phyloP scores from a whole-genome alignment of 2,888 invertebrate genomes.

The Trichogramma evanescens region DNA sequence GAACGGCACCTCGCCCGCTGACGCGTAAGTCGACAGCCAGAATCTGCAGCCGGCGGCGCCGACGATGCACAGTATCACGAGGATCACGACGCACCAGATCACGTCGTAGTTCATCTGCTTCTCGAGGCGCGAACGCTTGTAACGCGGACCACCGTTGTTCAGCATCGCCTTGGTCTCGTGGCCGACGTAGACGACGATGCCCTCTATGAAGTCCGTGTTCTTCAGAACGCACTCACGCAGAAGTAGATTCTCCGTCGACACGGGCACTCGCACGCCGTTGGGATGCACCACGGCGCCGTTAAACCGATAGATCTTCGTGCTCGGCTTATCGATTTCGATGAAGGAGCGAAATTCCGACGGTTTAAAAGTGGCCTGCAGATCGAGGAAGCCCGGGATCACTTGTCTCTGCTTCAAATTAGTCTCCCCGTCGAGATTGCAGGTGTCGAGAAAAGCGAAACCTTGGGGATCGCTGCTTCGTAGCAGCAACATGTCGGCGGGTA shows the following conservation, averaged over 20 bases:
- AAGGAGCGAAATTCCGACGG: constrained; percentile 75
- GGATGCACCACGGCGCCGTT: constrained; percentile 82
- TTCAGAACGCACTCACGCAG: constrained; percentile 89
- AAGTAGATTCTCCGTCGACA: constrained; percentile 83
- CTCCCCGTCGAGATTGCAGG: constrained; percentile 94
- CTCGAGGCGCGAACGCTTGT: constrained; percentile 76
- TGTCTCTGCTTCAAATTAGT: constrained; percentile 90
- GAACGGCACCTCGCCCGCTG: constrained; percentile 57
- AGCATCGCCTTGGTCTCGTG: constrained; percentile 98
- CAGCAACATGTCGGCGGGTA: constrained; percentile 91
- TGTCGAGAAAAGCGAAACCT: constrained; percentile 90
- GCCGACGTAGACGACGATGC: constrained; percentile 91
- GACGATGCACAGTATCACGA: constrained; percentile 80
- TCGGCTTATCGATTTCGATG: constrained; percentile 89
- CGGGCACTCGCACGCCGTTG: constrained; percentile 69
- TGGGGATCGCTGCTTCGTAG: constrained; percentile 80
- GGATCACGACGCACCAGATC: constrained; percentile 90
- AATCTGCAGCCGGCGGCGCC: constrained; percentile 87
- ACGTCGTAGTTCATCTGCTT: constrained; percentile 92
- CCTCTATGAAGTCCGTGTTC: constrained; percentile 94
- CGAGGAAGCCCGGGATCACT: constrained; percentile 69
- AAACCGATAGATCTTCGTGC: constrained; percentile 88
- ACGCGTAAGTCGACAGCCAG: constrained; percentile 63
- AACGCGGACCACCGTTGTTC: constrained; percentile 88
- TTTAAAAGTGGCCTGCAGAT: constrained; percentile 68